Base-by-base conservation (phyloP, 2,797 vertebrate species). In the Sciurus vulgaris region DNA sequence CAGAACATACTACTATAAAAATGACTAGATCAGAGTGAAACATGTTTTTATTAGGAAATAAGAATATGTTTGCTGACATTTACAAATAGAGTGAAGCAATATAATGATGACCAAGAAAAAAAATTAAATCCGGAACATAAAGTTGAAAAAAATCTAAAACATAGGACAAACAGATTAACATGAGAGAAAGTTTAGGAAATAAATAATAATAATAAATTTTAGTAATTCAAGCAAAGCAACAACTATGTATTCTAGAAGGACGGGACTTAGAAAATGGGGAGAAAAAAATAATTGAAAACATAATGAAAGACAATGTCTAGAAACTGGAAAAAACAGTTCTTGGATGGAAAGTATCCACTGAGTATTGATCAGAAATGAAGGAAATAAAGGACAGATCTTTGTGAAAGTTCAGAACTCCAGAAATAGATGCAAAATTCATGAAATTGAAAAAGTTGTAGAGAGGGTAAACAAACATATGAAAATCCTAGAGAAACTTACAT, bases 91-190 rank as follows among this genome's bases (percentile, higher is more conserved):
- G 2, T 76, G 26, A 44, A 79, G 41, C 0, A 69, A 92, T 38
- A 35, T 13, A 89, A 86, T 47, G 24, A 85, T 20, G 30, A 72
- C 4, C 28, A 87, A 91, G 35, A 44, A 67, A 91, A 14, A 14
- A 82, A 56, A 33, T 13, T 41, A 86, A 87, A 83, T 76, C 38
- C 81, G 44, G 30, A 93, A 79, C 22, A 78, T 30, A 91, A 90
- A 76, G 79, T 24, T 72, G 56, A 86, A 94, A 7, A 63, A 92
- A 61, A 73, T 67, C 18, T 30, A 51, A 33, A 15, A 78, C 30
- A 73, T 17, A 67, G 5, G 49, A 24, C 41, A 85, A 89, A 87
- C 24, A 90, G 28, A 86, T 6, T 59, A 93, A 76, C 0, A 11
- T 41, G 26, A 65, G 13, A 63, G 33, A 47, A 95, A 86, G 92